Evolutionary conservation across 2,113 vertebrate species (phyloP).

Genomic region (Charadrius vociferus): DNA sequence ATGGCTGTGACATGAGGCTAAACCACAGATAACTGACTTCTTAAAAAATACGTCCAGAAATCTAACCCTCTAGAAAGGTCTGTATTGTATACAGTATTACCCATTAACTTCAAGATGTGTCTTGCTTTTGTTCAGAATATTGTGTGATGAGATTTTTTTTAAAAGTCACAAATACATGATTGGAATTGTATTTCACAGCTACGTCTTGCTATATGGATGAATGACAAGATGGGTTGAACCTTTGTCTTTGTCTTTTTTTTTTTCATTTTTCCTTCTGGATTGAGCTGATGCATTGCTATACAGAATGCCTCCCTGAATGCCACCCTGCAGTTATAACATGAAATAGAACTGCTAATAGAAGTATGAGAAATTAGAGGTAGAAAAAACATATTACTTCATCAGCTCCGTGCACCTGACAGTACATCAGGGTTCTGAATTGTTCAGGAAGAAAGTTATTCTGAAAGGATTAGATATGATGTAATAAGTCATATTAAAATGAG

Average conservation of each 20-base stretch:
- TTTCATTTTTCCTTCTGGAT: slow-evolving; percentile 29
- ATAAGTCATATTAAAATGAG: neutral
- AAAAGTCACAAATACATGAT: slow-evolving; percentile 47
- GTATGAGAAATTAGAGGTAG: slow-evolving; percentile 50
- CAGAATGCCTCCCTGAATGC: slow-evolving; percentile 33
- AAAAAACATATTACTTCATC: slow-evolving; percentile 29
- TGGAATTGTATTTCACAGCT: slow-evolving; percentile 56
- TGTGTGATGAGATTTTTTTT: neutral
- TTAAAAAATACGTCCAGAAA: slow-evolving; percentile 61
- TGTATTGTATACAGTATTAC: slow-evolving; percentile 47
- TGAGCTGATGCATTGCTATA: slow-evolving; percentile 42
- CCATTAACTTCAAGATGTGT: slow-evolving; percentile 43
- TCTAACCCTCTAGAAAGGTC: slow-evolving; percentile 56
- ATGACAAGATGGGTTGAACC: slow-evolving; percentile 40
- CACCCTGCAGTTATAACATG: slow-evolving; percentile 51
- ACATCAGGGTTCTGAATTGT: neutral
- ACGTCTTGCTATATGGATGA: slow-evolving; percentile 12
- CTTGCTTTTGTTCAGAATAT: slow-evolving; percentile 58
- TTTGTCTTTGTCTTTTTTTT: slow-evolving; percentile 21
- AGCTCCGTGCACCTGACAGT: neutral
- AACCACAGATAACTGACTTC: slow-evolving; percentile 41
- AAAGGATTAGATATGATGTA: slow-evolving; percentile 18
- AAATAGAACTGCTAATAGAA: slow-evolving; percentile 61
- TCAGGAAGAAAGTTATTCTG: slow-evolving; percentile 4
- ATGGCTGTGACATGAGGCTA: slow-evolving; percentile 61